Conservation (phyloP, 64 coral and sea anemone species). For the Porites lutea region DNA sequence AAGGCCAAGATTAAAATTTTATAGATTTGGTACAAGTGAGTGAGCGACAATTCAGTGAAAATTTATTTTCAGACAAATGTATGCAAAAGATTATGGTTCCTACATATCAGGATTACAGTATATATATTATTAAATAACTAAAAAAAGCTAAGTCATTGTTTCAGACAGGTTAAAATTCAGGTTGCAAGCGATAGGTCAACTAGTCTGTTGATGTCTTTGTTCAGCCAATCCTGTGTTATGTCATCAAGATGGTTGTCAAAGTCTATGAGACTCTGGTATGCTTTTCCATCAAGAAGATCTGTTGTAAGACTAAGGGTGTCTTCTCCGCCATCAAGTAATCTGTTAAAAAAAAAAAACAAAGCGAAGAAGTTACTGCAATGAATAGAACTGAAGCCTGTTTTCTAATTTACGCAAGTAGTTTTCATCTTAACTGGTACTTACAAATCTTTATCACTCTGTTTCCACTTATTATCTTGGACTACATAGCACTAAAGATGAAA, state of each 20-base stretch:
- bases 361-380: no score
- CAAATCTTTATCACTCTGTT: constrained; percentile 92
- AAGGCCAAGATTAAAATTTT: no score
- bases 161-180: neutral
- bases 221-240: constrained; percentile 93
- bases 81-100: no score
- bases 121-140: neutral
- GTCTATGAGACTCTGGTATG: constrained; percentile 95
- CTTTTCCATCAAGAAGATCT: constrained; percentile 92
- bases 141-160: neutral
- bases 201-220: constrained; percentile 93
- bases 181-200: constrained; percentile 60
- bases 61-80: no score
- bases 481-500: constrained; percentile 69
- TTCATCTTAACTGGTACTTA: constrained; percentile 53
- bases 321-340: constrained; percentile 88
- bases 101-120: no score
- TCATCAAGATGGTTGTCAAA: constrained; percentile 99
- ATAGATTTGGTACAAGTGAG: no score
- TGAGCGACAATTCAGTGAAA: no score
- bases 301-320: constrained; percentile 92
- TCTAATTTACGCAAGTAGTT: neutral
- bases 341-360: constrained; percentile 9
- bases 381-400: no score
- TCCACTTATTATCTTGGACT: constrained; percentile 98